Base-by-base conservation (phyloP, 2,113 vertebrate species). In the Cariama cristata region DNA sequence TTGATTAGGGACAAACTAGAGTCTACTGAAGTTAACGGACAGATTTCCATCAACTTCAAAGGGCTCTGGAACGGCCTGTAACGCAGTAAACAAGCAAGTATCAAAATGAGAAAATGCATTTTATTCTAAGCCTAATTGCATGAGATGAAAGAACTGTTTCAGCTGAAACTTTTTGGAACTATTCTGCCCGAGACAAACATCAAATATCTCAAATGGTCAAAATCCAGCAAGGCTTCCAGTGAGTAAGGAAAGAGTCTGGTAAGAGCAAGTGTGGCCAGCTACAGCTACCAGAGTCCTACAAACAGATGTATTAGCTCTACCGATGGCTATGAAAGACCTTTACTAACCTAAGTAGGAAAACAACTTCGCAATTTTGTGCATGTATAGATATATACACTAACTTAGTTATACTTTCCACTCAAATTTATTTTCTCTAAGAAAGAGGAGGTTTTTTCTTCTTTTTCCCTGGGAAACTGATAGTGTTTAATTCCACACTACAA, bases 31-130 rank as follows among this genome's bases (percentile, higher is more conserved):
- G 93, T 84, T 96, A 95, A 96, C 85, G 95, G 97, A 94, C 68
- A 90, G 81, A 92, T 95, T 96, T 94, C 96, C 88, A 92, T 92
- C 23, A 28, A 96, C 95, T 97, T 97, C 95, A 95, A 97, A 94
- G 94, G 88, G 75, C 94, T 94, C 79, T 66, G 72, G 69, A 90
- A 50, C 59, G 90, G 86, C 63, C 92, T 49, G 79, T 32, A 80
- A 92, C 53, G n/a, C 53, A 2, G 69, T 82, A 95, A 97, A 93
- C 77, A 91, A 73, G 77, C 72, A 71, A 67, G 64, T 5, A 85
- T 63, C 79, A 84, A 86, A 83, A 95, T 19, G 79, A 92, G 86
- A 86, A 97, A 95, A 89, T 67, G 93, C 77, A 60, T 92, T 80
- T 83, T 30, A 68, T 76, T 56, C 91, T 83, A 71, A 45, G 52